Conservation (phyloP, 2,888 invertebrate genomes). For the Patella pellucida region DNA sequence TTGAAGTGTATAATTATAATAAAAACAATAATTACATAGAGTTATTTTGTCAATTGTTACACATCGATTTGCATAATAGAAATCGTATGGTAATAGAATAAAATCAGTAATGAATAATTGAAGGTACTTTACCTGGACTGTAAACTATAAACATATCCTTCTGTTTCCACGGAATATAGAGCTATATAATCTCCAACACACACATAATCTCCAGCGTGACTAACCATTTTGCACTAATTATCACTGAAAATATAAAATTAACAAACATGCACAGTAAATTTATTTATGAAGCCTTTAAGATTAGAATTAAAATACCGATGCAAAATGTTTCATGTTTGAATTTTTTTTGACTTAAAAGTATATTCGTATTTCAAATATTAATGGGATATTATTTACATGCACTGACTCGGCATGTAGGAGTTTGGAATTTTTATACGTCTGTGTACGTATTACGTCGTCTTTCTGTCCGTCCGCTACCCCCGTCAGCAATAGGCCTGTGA, state of each 20-base stretch:
- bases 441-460: too few species aligned
- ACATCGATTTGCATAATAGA: too few species aligned
- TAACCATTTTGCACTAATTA: conserved; percentile 28
- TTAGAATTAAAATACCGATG: background rate
- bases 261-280: background rate
- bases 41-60: too few species aligned
- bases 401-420: too few species aligned
- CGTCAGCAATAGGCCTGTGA: too few species aligned
- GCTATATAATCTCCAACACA: conserved; percentile 68
- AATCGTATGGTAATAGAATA: background rate
- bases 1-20: too few species aligned
- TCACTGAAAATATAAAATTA: conserved; percentile 4
- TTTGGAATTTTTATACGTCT: too few species aligned
- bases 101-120: background rate
- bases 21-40: too few species aligned
- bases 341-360: too few species aligned
- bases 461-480: too few species aligned
- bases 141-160: conserved; percentile 68
- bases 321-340: background rate
- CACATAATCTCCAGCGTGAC: conserved; percentile 62
- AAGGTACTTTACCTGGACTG: conserved; percentile 64
- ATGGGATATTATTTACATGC: too few species aligned
- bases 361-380: too few species aligned
- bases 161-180: conserved; percentile 69
- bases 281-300: background rate